These are phyloP conservation scores for Thymelicus acteon DNA, from an alignment of 2,888 invertebrate genomes.

Conservation along the genomic window DNA sequence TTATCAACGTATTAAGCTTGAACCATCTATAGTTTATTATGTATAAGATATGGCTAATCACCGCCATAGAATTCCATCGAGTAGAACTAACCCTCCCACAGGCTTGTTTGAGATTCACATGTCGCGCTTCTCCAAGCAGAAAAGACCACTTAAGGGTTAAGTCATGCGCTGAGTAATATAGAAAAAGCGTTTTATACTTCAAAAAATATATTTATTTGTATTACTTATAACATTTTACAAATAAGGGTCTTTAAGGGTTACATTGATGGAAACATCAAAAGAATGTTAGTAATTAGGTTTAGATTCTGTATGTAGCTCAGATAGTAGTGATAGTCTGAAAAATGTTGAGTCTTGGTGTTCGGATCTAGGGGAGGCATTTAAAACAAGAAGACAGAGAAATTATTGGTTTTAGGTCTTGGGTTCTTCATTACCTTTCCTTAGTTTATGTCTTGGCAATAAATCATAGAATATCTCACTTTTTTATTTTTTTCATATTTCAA, in stretches of 20 bases:
- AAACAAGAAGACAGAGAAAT: too few relatives aligned
- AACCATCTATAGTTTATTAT: neutral
- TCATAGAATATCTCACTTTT: too few relatives aligned
- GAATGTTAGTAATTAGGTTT: conserved; percentile 2
- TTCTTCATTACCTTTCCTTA: too few relatives aligned
- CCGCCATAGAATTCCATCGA: conserved; percentile 23
- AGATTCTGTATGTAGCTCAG: neutral
- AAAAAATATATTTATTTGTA: conserved; percentile 16
- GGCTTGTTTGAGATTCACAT: conserved; percentile 63
- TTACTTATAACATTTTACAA: neutral
- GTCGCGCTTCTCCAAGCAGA: conserved; percentile 70
- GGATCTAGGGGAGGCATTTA: too few relatives aligned
- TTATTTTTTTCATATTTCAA: too few relatives aligned
- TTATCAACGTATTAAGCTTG: too few relatives aligned
- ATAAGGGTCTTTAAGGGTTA: neutral
- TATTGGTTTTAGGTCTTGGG: too few relatives aligned
- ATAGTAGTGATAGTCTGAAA: neutral
- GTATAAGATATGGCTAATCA: conserved; percentile 29
- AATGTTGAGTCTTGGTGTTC: too few relatives aligned
- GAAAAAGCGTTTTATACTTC: conserved; percentile 24
- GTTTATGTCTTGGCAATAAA: too few relatives aligned
- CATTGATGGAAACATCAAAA: conserved; percentile 8
- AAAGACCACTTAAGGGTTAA: conserved; percentile 69
- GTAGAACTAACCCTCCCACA: conserved; percentile 59
- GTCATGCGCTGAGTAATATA: conserved; percentile 44